Evolutionary conservation across 1,140 invertebrate species (phyloP).

Genomic region (Neoseiulus cucumeris): DNA sequence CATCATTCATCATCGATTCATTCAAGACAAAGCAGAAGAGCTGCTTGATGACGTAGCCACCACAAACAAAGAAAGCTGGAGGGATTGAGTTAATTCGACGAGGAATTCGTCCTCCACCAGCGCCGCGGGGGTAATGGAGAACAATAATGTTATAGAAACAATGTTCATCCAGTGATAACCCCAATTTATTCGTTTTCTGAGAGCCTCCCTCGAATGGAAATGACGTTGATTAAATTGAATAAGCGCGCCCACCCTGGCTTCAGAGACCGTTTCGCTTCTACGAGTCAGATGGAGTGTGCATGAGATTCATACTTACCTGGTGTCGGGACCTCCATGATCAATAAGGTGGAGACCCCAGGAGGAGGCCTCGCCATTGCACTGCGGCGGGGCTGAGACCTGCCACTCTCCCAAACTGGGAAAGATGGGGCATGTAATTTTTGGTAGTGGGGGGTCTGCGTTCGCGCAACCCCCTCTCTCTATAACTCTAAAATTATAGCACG

Average conservation of each 20-base stretch:
- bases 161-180: no score
- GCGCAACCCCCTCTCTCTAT: background rate
- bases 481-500: background rate
- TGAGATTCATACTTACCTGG: constrained; percentile 1
- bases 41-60: no score
- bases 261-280: background rate
- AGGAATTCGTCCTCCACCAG: no score
- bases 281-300: background rate
- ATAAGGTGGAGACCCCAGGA: constrained; percentile 2
- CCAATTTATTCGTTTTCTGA: no score
- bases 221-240: background rate
- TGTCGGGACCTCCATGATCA: background rate
- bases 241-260: background rate
- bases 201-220: no score
- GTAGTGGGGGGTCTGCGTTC: background rate
- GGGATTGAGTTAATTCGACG: no score
- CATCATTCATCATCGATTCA: no score
- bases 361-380: constrained; percentile 10
- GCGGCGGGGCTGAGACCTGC: background rate
- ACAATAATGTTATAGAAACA: no score
- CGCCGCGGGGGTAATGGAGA: no score
- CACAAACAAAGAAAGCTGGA: no score
- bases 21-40: no score
- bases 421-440: constrained; percentile 5
- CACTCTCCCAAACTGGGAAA: background rate